A percentile compares a stretch with the other conserved stretches of the same genome.
These are phyloP conservation scores for Melanotaenia trifasciata DNA, from an alignment of 2,797 vertebrate genomes.

Conservation along the genomic window DNA sequence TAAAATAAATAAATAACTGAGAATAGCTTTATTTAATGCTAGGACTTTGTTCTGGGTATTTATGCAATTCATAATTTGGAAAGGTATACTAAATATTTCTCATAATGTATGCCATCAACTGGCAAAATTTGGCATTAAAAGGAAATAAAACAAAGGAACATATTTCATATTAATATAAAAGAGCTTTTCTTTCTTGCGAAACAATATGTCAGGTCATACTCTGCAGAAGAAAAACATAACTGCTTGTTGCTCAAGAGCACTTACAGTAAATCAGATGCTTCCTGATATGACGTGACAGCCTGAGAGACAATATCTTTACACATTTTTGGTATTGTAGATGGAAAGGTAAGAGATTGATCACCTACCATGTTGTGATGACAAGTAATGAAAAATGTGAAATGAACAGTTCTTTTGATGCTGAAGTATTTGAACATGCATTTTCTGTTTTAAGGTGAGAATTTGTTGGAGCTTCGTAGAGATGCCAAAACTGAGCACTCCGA, in stretches of 20 bases:
- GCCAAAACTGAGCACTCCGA: not conserved
- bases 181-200: not conserved
- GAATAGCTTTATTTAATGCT: no score
- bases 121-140: not conserved
- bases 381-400: not conserved
- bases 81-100: no score
- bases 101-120: not conserved
- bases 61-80: no score
- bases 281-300: slow-evolving; percentile 33
- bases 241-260: slow-evolving; percentile 65
- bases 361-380: not conserved
- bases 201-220: slow-evolving; percentile 23
- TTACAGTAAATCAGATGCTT: slow-evolving; percentile 60
- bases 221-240: not conserved
- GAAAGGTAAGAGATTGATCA: slow-evolving; percentile 15
- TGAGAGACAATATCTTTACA: slow-evolving; percentile 41
- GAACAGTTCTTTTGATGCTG: not conserved
- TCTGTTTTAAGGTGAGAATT: slow-evolving; percentile 2
- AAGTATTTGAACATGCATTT: not conserved
- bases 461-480: not conserved
- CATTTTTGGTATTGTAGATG: slow-evolving; percentile 7
- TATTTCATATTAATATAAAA: no score
- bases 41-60: no score
- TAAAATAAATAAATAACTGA: no score
- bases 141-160: no score